A percentile compares a stretch with the other conserved stretches of the same genome.
phyloP scores from a whole-genome alignment of 2,113 vertebrate species.

The Nothocercus nigrocapillus region DNA sequence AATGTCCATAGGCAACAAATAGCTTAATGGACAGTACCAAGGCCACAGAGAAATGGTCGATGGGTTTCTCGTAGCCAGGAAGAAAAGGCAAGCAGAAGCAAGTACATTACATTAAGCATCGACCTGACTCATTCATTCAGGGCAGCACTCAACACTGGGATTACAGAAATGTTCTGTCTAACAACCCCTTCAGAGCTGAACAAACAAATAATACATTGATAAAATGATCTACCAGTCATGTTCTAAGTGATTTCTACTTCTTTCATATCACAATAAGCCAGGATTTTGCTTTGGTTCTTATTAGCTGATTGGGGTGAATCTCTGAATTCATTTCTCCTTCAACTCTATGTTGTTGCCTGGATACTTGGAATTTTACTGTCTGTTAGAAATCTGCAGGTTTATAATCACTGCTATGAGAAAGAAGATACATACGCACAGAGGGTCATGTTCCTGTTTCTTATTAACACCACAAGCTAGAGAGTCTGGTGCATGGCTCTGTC shows the following conservation, averaged over 20 bases:
- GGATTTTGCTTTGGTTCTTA: background rate
- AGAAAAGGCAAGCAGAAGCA: background rate
- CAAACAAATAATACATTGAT: background rate
- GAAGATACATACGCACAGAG: background rate
- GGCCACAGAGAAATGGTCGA: background rate
- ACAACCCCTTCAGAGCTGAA: background rate
- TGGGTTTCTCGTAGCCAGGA: accelerated
- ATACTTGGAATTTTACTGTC: background rate
- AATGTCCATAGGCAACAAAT: background rate
- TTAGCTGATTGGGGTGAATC: background rate
- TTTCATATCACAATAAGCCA: background rate
- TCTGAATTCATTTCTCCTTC: background rate
- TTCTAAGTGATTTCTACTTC: background rate
- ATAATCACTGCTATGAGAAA: background rate
- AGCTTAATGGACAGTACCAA: background rate
- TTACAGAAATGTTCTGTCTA: background rate
- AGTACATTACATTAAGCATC: background rate
- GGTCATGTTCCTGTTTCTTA: background rate
- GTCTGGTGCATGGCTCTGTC: background rate
- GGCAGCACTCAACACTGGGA: background rate
- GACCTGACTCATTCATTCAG: background rate
- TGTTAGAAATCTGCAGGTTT: background rate
- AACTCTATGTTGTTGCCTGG: background rate
- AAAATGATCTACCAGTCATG: background rate
- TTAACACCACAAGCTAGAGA: background rate